These are phyloP conservation scores for Nannoperca obscura DNA, from an alignment of 2,797 vertebrate species.

Conservation along the genomic window DNA sequence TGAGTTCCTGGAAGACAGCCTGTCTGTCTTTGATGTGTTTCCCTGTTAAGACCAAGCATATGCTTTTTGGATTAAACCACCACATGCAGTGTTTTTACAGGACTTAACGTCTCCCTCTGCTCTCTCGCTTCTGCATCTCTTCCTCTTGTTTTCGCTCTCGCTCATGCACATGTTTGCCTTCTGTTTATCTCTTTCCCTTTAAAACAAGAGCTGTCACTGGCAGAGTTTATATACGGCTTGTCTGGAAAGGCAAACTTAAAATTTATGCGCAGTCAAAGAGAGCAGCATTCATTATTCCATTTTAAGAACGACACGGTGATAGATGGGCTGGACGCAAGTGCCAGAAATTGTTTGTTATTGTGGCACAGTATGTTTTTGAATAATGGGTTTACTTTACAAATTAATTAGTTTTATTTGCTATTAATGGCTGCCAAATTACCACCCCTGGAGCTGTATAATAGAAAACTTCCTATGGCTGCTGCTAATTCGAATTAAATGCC, in stretches of 20 bases:
- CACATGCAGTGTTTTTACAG: conserved; percentile 67
- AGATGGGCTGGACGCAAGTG: neutral
- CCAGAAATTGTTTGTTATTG: conserved; percentile 5
- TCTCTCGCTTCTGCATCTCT: conserved; percentile 41
- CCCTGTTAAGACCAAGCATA: conserved; percentile 59
- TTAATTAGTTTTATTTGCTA: conserved; percentile 27
- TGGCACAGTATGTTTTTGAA: conserved; percentile 6
- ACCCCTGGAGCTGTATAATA: neutral
- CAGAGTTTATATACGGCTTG: conserved; percentile 3
- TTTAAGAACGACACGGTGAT: conserved; percentile 6
- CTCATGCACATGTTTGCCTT: conserved; percentile 24
- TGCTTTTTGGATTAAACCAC: conserved; percentile 77
- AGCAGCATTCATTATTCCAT: conserved; percentile 19
- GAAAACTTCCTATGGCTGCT: neutral
- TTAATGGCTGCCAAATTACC: conserved; percentile 20
- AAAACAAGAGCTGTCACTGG: conserved; percentile 17
- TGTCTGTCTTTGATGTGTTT: conserved; percentile 69
- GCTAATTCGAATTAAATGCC: conserved; percentile 4
- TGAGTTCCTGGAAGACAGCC: conserved; percentile 57
- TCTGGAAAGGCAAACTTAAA: conserved; percentile 42
- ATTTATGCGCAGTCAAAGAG: conserved; percentile 30
- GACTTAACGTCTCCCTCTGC: conserved; percentile 37
- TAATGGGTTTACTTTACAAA: conserved; percentile 26
- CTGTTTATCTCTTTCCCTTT: conserved; percentile 25
- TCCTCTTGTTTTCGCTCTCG: conserved; percentile 31